A percentile compares a stretch with the other conserved stretches of the same genome.
These are phyloP conservation scores for Pyrocephalus nanus DNA, from an alignment of 2,797 vertebrate genomes.

Conservation along the genomic window DNA sequence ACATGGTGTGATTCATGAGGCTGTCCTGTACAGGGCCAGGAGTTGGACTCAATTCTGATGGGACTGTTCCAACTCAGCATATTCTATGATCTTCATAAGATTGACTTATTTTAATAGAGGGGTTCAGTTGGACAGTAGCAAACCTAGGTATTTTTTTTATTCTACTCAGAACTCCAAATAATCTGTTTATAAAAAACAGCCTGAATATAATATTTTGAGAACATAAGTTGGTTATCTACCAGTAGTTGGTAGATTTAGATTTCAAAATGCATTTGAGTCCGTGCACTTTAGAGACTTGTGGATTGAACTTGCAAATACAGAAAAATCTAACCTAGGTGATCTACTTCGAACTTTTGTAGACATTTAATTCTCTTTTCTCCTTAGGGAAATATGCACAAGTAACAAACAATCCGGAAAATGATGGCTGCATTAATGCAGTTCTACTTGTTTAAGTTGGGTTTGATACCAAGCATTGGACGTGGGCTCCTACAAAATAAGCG, in stretches of 20 bases:
- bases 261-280: not conserved
- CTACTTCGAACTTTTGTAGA: not conserved
- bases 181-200: not conserved
- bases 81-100: not conserved
- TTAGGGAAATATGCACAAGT: constrained; percentile 98
- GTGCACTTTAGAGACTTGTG: not conserved
- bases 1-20: not conserved
- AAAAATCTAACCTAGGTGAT: not conserved
- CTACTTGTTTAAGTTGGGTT: constrained; percentile 83
- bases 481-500: not conserved
- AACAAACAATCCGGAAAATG: constrained; percentile 98
- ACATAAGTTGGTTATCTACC: not conserved
- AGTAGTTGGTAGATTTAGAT: not conserved
- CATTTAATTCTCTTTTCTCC: not conserved
- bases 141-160: not conserved
- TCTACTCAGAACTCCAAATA: not conserved
- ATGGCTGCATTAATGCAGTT: constrained; percentile 96
- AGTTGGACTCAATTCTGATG: not conserved
- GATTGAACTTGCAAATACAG: not conserved
- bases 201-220: not conserved
- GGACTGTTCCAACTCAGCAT: not conserved
- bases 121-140: not conserved
- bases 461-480: not conserved
- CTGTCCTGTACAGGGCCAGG: not conserved
- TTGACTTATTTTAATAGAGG: not conserved